Evolutionary conservation across 2,113 vertebrate species (phyloP), one percentile per base, ranked within the genome.

Genomic region (Cephalopterus ornatus): DNA sequence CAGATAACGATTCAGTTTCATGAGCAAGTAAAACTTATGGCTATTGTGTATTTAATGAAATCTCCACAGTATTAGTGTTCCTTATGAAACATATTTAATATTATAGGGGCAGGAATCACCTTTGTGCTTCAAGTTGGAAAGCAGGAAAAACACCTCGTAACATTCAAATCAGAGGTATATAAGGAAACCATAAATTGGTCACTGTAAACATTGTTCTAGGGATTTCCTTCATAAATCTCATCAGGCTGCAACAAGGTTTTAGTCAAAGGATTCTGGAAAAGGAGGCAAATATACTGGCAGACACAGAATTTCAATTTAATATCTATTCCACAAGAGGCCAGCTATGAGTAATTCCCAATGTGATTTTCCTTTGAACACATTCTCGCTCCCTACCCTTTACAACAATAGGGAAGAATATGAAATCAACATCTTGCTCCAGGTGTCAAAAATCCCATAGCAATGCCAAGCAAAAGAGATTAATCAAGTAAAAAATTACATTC

Each of bases 1-100:
- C 37, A 80, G 49, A 95, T 76, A 91, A 91, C 88, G 47, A 84
- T 97, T 82, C 82, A 94, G 77, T 96, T 93, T 92, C 93, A 61
- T 30, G 77, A 35, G 11, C 62, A 88, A 81, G 19, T 28, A 95
- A 95, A 85, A 65, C 33, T 77, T 85, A 52, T 37, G 50, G 37
- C n/a, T n/a, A n/a, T n/a, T n/a, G n/a, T 82, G 56, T 17, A 46
- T 89, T 93, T 82, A 89, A 87, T 92, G 47, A 91, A 77, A 65
- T 87, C 66, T 85, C 50, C 2, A 53, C 5, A 66, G 23, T 28
- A 76, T 89, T 39, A 42, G 15, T 70, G 88, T 47, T 92, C 62
- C 20, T 88, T 94, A 91, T 53, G 58, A 86, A 81, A 53, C 5
- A 1, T 32, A 61, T 55, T 61, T 75, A 21, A 70, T 82, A 91